Evolutionary conservation across 1,140 invertebrate species (phyloP).

Genomic region (Cephus cinctus): DNA sequence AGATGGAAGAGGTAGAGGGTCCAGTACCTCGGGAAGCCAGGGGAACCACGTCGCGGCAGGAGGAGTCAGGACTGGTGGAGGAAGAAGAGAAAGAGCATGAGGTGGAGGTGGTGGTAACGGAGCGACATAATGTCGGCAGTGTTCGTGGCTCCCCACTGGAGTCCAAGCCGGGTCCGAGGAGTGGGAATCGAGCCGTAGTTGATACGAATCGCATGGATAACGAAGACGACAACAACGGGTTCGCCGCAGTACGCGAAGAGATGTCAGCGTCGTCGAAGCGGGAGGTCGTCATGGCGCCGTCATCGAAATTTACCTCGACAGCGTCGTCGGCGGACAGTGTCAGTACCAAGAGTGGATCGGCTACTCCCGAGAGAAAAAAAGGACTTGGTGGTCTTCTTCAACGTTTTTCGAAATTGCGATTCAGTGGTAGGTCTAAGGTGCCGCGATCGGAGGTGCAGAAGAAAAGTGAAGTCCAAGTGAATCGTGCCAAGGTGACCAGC

Average conservation of each 20-base stretch:
- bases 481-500: constrained; percentile 21
- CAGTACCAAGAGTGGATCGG: constrained; percentile 13
- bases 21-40: constrained; percentile 3
- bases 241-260: background rate
- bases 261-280: constrained; percentile 4
- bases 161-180: constrained; percentile 7
- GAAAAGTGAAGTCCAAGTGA: constrained; percentile 20
- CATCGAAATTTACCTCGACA: constrained; percentile 6
- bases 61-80: constrained; percentile 22
- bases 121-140: constrained; percentile 27
- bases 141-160: constrained; percentile 11
- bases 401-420: constrained; percentile 54
- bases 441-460: constrained; percentile 44
- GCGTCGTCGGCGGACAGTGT: constrained; percentile 7
- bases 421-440: constrained; percentile 53
- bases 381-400: constrained; percentile 57
- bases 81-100: background rate
- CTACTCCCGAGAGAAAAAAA: constrained; percentile 40
- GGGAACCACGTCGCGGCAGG: constrained; percentile 15
- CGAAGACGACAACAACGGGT: constrained; percentile 9
- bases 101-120: background rate
- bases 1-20: constrained; percentile 30
- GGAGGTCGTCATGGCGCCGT: constrained; percentile 8
- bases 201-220: constrained; percentile 21
- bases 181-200: constrained; percentile 33